These are phyloP conservation scores for Heterohyrax brucei DNA, from an alignment of 2,797 vertebrate genomes.

Conservation along the genomic window DNA sequence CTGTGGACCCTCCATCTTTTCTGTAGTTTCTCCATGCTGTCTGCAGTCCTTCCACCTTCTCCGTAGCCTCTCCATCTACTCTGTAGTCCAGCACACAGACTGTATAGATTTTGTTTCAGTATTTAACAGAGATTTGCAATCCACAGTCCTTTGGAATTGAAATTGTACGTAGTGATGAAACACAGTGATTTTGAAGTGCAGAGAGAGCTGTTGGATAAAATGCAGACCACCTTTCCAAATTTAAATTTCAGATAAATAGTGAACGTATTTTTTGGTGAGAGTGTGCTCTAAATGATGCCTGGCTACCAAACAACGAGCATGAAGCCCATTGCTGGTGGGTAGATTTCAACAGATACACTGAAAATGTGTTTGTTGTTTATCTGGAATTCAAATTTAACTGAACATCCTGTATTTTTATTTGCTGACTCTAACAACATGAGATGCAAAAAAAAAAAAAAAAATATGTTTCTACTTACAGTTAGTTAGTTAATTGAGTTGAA, in stretches of 20 bases:
- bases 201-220: not conserved
- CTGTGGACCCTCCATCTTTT: too few relatives aligned
- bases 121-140: not conserved
- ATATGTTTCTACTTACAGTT: not conserved
- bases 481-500: not conserved
- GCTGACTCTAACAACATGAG: not conserved
- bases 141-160: not conserved
- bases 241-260: constrained; percentile 33
- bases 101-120: not conserved
- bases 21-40: not conserved
- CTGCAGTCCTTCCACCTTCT: not conserved
- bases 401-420: not conserved
- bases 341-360: not conserved
- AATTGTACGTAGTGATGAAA: fast-evolving
- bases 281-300: not conserved
- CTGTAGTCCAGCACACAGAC: not conserved
- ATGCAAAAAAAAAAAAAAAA: not conserved
- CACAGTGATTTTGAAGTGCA: not conserved
- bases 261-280: not conserved
- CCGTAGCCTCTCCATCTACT: too few relatives aligned
- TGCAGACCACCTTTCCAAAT: not conserved
- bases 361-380: not conserved
- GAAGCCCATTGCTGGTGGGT: too few relatives aligned
- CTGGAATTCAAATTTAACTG: too few relatives aligned
- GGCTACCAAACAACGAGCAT: too few relatives aligned